These are phyloP conservation scores for Aleiodes leptofemur DNA, from an alignment of 2,888 invertebrate genomes.

Conservation along the genomic window DNA sequence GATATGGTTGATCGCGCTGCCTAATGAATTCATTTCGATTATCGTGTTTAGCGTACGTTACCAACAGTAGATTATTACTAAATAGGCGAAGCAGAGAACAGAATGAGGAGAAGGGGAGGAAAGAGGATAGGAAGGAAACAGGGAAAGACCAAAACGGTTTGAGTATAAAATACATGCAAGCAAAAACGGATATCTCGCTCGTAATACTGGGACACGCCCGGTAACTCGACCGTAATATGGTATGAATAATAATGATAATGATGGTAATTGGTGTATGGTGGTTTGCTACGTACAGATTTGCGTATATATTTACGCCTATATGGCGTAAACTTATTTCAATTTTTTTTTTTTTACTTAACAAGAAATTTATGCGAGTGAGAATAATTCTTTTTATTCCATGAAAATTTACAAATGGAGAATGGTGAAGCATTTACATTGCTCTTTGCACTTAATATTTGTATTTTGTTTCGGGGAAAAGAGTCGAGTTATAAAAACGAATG, in stretches of 20 bases:
- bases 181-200: conserved; percentile 44
- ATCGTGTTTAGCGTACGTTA: conserved; percentile 56
- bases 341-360: no score
- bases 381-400: neutral
- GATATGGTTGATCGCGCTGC: conserved; percentile 59
- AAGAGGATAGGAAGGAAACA: conserved; percentile 27
- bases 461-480: neutral
- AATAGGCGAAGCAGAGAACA: conserved; percentile 13
- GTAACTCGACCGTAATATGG: conserved; percentile 46
- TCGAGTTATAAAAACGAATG: conserved; percentile 15
- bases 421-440: no score
- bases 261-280: conserved; percentile 43
- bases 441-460: no score
- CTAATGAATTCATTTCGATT: conserved; percentile 63
- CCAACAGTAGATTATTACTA: conserved; percentile 32
- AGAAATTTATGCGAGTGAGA: no score
- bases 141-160: conserved; percentile 22
- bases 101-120: conserved; percentile 4
- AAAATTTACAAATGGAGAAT: neutral
- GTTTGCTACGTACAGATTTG: conserved; percentile 34
- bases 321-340: no score
- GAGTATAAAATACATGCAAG: conserved; percentile 28
- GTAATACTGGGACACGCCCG: conserved; percentile 41
- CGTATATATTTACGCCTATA: conserved; percentile 36
- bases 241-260: conserved; percentile 47